These are phyloP conservation scores for Garra rufa DNA, from an alignment of 2,113 vertebrate species.

Conservation along the genomic window DNA sequence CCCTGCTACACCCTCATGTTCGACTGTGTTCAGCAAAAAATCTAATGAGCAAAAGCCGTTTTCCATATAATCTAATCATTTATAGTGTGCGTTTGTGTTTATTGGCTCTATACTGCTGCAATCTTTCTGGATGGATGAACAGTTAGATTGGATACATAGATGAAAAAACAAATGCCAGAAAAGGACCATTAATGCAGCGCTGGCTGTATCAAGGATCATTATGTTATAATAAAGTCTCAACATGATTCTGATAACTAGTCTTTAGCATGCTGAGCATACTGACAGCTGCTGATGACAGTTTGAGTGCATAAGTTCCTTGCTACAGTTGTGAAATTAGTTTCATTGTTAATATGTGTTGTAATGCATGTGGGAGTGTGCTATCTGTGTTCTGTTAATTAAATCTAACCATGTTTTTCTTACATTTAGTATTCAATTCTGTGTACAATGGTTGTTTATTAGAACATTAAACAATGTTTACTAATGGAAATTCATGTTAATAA, in stretches of 20 bases:
- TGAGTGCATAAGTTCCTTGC: neutral
- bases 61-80: neutral
- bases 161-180: neutral
- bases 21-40: neutral
- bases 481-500: neutral
- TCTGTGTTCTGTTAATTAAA: slow-evolving; percentile 19
- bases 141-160: neutral
- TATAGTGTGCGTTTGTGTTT: neutral
- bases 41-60: neutral
- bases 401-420: neutral
- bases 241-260: neutral
- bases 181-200: neutral
- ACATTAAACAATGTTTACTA: neutral
- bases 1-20: neutral
- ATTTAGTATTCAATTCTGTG: neutral
- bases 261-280: neutral
- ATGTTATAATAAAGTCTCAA: neutral
- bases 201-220: neutral
- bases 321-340: neutral
- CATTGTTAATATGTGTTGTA: neutral
- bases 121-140: neutral
- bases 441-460: neutral
- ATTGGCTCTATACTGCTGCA: neutral
- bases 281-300: neutral
- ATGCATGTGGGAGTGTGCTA: neutral